Base-by-base conservation (phyloP, 2,113 vertebrate genomes). In the Microcebus murinus region DNA sequence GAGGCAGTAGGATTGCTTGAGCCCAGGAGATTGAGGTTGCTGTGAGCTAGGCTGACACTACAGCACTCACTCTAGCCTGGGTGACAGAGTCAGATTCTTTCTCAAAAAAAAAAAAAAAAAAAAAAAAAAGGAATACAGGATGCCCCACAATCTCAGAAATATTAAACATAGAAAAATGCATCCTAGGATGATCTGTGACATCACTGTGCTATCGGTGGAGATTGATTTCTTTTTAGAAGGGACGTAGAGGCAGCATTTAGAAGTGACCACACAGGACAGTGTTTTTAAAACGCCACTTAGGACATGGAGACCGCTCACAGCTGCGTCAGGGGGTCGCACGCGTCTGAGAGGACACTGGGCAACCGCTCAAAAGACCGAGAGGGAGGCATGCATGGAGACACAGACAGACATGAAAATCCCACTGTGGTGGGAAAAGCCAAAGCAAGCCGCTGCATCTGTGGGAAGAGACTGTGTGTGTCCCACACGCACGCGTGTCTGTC, bases 361-460 rank as follows among this genome's bases (percentile, higher is more conserved):
- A 71, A n/a, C 34, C 71, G 12, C n/a, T 14, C 2, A 68, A 68
- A 63, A 91, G 39, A 27, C 1, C 8, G 21, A 87, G 45, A 45
- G 31, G 2, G 21, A 14, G 0, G 6, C 2, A 20, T 4, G 1
- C 25, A 36, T 36, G 80, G 50, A 17, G 45, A 36, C 18, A 63
- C 0, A 74, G 67, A 63, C 48, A 57, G 68, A 50, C n/a, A 7
- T 42, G 42, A 5, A 90, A 65, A 74, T 45, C 4, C 1, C 21
- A 31, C n/a, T 11, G 57, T 42, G n/a, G n/a, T 36, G 45, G 34
- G n/a, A 45, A 93, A 4, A 4, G 23, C 50, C 63, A 36, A 15
- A 91, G 52, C 27, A 83, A 88, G 42, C 10, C 8, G 20, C 3
- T 34, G 8, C 9, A 8, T 25, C 6, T 65, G 70, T 59, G 74